These are phyloP conservation scores for Syngnathus rostellatus DNA, from an alignment of 2,797 vertebrate species.

Conservation along the genomic window DNA sequence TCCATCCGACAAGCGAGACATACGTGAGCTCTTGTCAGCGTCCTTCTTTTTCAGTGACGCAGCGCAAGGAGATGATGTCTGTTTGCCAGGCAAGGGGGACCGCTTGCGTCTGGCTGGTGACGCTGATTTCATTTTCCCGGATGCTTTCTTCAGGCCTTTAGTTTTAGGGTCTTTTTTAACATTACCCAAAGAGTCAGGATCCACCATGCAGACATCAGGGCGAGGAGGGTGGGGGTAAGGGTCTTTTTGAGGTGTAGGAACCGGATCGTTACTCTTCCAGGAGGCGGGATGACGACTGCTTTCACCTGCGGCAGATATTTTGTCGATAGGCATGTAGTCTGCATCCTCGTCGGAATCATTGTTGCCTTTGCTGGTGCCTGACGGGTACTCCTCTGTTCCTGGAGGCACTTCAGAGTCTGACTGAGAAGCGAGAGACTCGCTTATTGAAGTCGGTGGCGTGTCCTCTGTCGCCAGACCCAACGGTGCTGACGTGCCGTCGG, in stretches of 20 bases:
- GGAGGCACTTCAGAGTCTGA: constrained; percentile 88
- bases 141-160: constrained; percentile 77
- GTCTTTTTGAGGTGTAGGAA: constrained; percentile 79
- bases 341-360: constrained; percentile 92
- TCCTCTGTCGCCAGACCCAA: constrained; percentile 75
- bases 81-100: constrained; percentile 80
- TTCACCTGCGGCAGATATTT: constrained; percentile 67
- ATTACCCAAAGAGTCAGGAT: constrained; percentile 79
- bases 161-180: constrained; percentile 87
- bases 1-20: constrained; percentile 67
- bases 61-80: constrained; percentile 71
- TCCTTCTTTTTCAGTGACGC: constrained; percentile 77
- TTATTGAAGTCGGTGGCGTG: constrained; percentile 91
- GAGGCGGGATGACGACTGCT: constrained; percentile 66
- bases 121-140: constrained; percentile 79
- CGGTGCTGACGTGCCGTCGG: constrained; percentile 62
- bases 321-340: constrained; percentile 92
- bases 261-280: constrained; percentile 78
- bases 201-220: constrained; percentile 97
- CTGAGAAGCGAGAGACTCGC: constrained; percentile 88
- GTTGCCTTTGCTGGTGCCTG: constrained; percentile 81
- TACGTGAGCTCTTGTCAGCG: constrained; percentile 72
- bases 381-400: constrained; percentile 87
- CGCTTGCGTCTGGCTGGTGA: constrained; percentile 84
- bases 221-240: constrained; percentile 80